Conservation (phyloP, 2,113 vertebrate genomes). For the Piaya cayana region DNA sequence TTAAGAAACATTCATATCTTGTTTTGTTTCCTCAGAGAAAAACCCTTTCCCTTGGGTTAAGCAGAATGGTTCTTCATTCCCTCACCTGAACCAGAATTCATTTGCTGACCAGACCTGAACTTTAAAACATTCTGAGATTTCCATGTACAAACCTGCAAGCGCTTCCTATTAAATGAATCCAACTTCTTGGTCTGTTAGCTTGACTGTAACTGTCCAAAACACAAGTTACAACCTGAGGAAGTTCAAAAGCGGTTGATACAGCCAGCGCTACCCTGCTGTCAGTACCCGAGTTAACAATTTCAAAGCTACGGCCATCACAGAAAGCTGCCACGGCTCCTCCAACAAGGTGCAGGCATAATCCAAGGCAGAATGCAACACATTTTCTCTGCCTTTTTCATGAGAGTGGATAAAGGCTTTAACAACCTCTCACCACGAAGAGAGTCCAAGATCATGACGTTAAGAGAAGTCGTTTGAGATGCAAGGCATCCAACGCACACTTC, state of each 20-base stretch:
- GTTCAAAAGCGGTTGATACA: background rate
- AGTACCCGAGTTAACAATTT: no score
- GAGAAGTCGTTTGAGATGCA: background rate
- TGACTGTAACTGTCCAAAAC: background rate
- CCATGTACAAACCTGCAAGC: rapidly evolving
- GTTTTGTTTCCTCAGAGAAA: background rate
- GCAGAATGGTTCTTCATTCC: background rate
- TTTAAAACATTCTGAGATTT: background rate
- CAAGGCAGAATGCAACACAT: background rate
- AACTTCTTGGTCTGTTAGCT: background rate
- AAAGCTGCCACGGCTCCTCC: background rate
- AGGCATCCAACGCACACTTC: rapidly evolving
- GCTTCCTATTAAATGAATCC: background rate
- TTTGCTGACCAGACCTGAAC: background rate
- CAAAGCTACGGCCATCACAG: background rate
- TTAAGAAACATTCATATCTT: background rate
- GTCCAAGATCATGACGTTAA: background rate
- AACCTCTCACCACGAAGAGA: background rate
- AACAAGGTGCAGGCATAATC: background rate
- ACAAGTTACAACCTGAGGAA: background rate
- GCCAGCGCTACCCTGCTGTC: background rate
- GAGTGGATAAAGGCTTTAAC: background rate
- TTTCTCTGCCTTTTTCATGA: background rate
- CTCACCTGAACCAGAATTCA: background rate
- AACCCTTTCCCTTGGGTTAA: background rate